Base-by-base conservation (phyloP, 2,888 invertebrate genomes). In the Polydrusus cervinus region DNA sequence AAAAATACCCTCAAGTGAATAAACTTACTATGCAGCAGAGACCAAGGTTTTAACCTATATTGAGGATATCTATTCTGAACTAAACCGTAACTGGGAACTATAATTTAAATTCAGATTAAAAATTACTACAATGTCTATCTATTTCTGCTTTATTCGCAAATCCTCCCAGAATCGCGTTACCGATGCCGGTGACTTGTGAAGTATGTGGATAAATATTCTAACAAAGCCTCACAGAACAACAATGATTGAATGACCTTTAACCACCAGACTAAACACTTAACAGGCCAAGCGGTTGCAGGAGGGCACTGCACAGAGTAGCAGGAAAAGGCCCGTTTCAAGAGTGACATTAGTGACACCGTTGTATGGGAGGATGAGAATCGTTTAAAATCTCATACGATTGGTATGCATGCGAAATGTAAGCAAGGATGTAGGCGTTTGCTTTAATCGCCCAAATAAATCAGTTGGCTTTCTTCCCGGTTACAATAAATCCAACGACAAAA, bases 311-410 rank as follows among this genome's bases (percentile, higher is more conserved):
- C 45, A 57, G 60, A 64, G 60, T 43, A 74, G 74, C 74, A 74
- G 74, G 74, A 74, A 74, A 74, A 45, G 68, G 55, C 30, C 61
- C 60, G 72, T 66, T 73, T 74, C 55, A 68, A 74, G 64, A 74
- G 68, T 74, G 74, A 74, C 74, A 74, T 68, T 74, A 74, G 74
- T 74, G 74, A 74, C 74, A 74, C 74, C 74, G 74, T 74, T 74
- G 74, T 74, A 70, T 74, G 64, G 69, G 57, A 74, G 74, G 74
- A 74, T 70, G 74, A 45, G 74, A 74, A 70, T 65, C 69, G 69
- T 60, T 74, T 74, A 70, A 70, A 69, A 74, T 74, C 69, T 64
- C 49, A 70, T 74, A 69, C 64, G 71, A 75, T 75, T 67, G 75
- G 75, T 75, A 75, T 75, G 75, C 75, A 67, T 49, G 53, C 53